Percentiles rank a stretch among this genome's conserved stretches.
Conservation (phyloP, 2,113 vertebrate genomes). For the Bombycilla garrulus region DNA sequence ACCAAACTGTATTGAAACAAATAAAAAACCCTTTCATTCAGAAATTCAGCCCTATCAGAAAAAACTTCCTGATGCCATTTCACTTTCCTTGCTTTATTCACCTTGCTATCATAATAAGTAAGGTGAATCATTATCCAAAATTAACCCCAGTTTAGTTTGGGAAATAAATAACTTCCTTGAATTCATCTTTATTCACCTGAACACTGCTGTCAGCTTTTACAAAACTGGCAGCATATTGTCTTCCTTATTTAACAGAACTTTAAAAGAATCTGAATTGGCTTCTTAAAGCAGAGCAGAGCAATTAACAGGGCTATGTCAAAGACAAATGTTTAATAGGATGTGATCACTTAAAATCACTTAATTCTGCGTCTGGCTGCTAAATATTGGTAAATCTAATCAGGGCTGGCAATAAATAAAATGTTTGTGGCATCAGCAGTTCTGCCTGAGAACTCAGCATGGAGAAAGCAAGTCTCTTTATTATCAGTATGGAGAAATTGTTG, state of each 20-base stretch:
- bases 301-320: constrained; percentile 1
- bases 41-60: not conserved
- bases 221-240: not conserved
- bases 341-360: constrained; percentile 18
- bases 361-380: constrained; percentile 12
- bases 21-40: not conserved
- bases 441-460: not conserved
- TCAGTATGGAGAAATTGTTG: not conserved
- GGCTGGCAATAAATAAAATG: constrained; percentile 18
- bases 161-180: not conserved
- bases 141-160: not conserved
- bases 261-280: not conserved
- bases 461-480: constrained; percentile 5
- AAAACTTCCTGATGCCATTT: not conserved
- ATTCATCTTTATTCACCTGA: constrained; percentile 4
- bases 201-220: not conserved
- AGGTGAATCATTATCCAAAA: not conserved
- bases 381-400: constrained; percentile 24
- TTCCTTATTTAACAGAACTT: not conserved
- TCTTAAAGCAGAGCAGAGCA: constrained; percentile 29
- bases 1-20: not conserved
- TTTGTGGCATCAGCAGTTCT: constrained; percentile 34
- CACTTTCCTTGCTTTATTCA: not conserved
- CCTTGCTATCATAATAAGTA: not conserved
- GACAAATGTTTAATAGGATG: constrained; percentile 13